These are phyloP conservation scores for Lithophane leautieri DNA, from an alignment of 2,888 invertebrate species.

Conservation along the genomic window DNA sequence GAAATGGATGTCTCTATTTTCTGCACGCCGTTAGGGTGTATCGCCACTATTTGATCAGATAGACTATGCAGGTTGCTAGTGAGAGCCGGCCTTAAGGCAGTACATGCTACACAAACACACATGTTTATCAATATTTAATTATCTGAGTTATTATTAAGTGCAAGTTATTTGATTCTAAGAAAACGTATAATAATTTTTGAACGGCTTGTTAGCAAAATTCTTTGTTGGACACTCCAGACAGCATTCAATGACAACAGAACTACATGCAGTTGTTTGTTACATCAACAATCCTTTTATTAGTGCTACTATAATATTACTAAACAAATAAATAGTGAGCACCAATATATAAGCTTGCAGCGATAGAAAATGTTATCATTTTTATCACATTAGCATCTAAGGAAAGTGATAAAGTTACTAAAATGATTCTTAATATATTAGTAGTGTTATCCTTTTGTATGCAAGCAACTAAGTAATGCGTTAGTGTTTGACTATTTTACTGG, in stretches of 20 bases:
- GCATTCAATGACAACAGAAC: neutral
- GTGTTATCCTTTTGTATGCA: neutral
- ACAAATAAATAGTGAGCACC: conserved; percentile 17
- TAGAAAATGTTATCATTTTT: neutral
- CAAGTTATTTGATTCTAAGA: neutral
- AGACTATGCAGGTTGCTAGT: neutral
- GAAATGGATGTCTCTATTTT: neutral
- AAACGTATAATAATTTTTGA: neutral
- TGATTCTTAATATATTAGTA: neutral
- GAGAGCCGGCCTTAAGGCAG: neutral
- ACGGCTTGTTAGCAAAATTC: neutral
- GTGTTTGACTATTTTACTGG: conserved; percentile 23
- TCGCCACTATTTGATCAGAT: neutral
- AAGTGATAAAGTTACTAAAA: neutral
- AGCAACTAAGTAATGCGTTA: conserved; percentile 4
- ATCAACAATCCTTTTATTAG: conserved; percentile 9
- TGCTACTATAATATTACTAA: neutral
- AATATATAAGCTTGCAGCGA: conserved; percentile 8
- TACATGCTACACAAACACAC: neutral
- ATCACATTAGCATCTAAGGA: neutral
- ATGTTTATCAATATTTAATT: neutral
- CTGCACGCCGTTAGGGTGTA: neutral
- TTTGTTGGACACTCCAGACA: neutral
- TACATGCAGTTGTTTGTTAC: neutral
- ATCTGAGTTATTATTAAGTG: neutral